phyloP scores from a whole-genome alignment of 2,888 invertebrate species.

The Liposcelis brunnea region DNA sequence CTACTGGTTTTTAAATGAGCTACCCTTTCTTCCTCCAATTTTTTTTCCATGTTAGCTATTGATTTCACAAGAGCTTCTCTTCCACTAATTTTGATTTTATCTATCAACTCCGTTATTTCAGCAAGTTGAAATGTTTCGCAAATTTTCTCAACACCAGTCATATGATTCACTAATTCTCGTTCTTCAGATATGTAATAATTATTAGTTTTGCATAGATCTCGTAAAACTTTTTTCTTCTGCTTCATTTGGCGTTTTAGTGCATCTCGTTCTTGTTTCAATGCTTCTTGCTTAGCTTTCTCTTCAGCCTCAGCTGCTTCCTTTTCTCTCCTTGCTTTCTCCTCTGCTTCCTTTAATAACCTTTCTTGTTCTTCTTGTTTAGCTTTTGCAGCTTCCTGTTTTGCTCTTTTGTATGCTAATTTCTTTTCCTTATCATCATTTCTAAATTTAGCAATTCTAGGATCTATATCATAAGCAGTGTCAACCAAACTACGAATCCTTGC shows the following conservation, averaged over 20 bases:
- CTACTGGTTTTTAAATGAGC: constrained; percentile 27
- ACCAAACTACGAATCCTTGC: constrained; percentile 75
- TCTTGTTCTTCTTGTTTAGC: constrained; percentile 74
- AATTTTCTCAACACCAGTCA: constrained; percentile 83
- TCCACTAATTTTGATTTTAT: constrained; percentile 31
- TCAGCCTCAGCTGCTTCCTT: constrained; percentile 64
- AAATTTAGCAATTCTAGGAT: constrained; percentile 82
- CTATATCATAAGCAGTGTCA: constrained; percentile 83
- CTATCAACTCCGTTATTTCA: constrained; percentile 59
- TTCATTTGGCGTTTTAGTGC: constrained; percentile 62
- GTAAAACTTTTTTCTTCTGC: constrained; percentile 64
- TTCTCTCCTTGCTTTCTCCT: constrained; percentile 36
- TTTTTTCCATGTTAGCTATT: constrained; percentile 52
- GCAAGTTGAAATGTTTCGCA: constrained; percentile 59
- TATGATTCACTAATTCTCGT: constrained; percentile 56
- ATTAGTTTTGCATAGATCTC: constrained; percentile 62
- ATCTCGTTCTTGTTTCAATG: constrained; percentile 70
- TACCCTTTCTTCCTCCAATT: constrained; percentile 58
- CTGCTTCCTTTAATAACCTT: constrained; percentile 51
- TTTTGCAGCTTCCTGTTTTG: constrained; percentile 62
- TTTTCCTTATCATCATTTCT: constrained; percentile 86
- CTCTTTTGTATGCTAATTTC: constrained; percentile 74
- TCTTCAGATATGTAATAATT: constrained; percentile 59
- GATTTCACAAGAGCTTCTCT: constrained; percentile 47
- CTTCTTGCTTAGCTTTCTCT: constrained; percentile 65